These are phyloP conservation scores for Neosilurus mollespiculum DNA, from an alignment of 2,797 vertebrate genomes.

Conservation along the genomic window DNA sequence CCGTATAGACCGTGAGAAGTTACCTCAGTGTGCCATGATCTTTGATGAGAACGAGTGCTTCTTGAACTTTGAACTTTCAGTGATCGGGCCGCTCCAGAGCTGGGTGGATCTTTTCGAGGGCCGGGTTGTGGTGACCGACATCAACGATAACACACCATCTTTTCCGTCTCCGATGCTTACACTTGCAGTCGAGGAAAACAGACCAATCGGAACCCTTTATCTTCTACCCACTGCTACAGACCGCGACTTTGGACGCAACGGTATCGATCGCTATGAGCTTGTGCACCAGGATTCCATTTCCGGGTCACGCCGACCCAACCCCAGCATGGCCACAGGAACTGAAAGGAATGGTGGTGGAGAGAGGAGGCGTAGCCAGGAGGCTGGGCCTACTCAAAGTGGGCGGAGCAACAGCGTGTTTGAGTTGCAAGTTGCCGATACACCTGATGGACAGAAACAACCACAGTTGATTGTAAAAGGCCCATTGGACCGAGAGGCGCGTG, in stretches of 20 bases:
- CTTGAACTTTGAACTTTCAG: slow-evolving; percentile 95
- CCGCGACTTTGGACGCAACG: slow-evolving; percentile 92
- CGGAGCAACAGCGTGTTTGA: slow-evolving; percentile 90
- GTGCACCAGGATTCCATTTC: slow-evolving; percentile 75
- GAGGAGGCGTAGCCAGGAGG: slow-evolving; percentile 70
- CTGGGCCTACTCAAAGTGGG: slow-evolving; percentile 57
- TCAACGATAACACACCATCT: slow-evolving; percentile 96
- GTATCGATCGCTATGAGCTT: slow-evolving; percentile 92
- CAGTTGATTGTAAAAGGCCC: slow-evolving; percentile 96
- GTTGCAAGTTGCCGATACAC: slow-evolving; percentile 92
- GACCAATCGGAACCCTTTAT: slow-evolving; percentile 93
- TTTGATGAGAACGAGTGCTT: slow-evolving; percentile 98
- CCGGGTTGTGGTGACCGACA: slow-evolving; percentile 90
- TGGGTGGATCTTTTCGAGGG: slow-evolving; percentile 97
- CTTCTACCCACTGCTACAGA: slow-evolving; percentile 95
- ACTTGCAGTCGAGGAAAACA: slow-evolving; percentile 96
- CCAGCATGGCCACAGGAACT: slow-evolving; percentile 62
- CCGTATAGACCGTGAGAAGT: slow-evolving; percentile 96
- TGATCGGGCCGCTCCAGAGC: slow-evolving; percentile 95
- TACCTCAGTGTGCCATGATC: slow-evolving; percentile 96
- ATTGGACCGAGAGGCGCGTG: slow-evolving; percentile 87
- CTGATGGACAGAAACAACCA: slow-evolving; percentile 94
- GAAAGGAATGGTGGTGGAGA: slow-evolving; percentile 61
- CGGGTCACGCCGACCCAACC: slow-evolving; percentile 45
- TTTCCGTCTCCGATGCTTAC: slow-evolving; percentile 95